Conservation (phyloP, 2,113 vertebrate species). For the Pseudorasbora parva region DNA sequence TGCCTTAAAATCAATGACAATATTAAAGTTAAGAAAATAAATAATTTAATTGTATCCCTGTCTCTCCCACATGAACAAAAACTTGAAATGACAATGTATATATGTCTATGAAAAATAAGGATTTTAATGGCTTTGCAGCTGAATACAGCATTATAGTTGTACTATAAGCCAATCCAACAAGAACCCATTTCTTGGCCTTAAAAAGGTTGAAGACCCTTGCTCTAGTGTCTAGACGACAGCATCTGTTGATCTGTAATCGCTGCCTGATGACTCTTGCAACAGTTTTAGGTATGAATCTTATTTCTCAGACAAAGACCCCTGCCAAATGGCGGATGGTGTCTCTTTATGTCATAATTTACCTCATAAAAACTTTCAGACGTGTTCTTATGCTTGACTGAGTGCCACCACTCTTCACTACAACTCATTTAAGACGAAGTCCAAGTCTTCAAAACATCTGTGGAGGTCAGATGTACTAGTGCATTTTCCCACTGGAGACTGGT, state of each 20-base stretch:
- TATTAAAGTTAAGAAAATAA: not conserved
- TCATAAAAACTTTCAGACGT: conserved; percentile 5
- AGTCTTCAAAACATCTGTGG: not conserved
- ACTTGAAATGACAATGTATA: not conserved
- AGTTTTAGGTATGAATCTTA: not conserved
- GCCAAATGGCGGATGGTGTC: not conserved
- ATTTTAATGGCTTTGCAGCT: not conserved
- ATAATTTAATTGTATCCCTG: not conserved
- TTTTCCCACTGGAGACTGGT: not conserved
- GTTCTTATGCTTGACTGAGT: conserved; percentile 1
- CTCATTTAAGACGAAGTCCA: not conserved
- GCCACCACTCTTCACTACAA: conserved; percentile 3
- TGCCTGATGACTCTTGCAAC: not conserved
- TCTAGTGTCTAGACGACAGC: not conserved
- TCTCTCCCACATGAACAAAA: not conserved
- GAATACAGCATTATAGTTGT: not conserved
- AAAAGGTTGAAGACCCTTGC: not conserved
- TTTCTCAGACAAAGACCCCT: not conserved
- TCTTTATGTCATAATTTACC: conserved; percentile 20
- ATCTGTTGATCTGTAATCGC: conserved; percentile 4
- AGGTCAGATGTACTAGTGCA: conserved; percentile 1
- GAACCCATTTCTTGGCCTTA: not conserved
- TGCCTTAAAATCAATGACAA: not conserved
- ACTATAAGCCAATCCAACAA: not conserved
- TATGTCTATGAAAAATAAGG: not conserved